phyloP scores from a whole-genome alignment of 2,888 invertebrate genomes.

The Temnothorax unifasciatus region DNA sequence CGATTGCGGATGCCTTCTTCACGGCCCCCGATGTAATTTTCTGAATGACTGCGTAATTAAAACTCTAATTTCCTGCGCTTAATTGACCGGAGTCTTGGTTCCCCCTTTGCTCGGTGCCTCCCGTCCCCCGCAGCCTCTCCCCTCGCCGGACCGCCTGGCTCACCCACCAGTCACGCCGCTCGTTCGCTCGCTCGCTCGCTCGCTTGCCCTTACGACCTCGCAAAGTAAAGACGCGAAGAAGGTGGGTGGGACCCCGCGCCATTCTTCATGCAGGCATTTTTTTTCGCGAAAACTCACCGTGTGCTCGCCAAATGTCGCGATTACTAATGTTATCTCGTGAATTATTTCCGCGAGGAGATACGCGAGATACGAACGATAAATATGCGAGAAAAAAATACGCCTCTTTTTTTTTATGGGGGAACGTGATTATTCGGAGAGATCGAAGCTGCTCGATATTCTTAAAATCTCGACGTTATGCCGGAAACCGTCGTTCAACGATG shows the following conservation, averaged over 20 bases:
- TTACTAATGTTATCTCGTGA: neutral
- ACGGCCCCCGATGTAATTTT: slow-evolving; percentile 86
- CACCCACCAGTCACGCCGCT: slow-evolving; percentile 61
- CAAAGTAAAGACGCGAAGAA: slow-evolving; percentile 55
- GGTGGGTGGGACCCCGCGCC: slow-evolving; percentile 13
- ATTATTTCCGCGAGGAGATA: slow-evolving; percentile 18
- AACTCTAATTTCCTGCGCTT: slow-evolving; percentile 87
- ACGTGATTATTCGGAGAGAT: neutral
- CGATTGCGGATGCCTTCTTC: slow-evolving; percentile 82
- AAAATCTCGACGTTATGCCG: neutral
- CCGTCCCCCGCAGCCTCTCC: slow-evolving; percentile 41
- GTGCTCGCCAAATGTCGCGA: neutral
- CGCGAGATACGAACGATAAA: neutral
- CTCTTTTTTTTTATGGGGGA: neutral
- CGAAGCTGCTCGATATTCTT: neutral
- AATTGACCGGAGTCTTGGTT: slow-evolving; percentile 86
- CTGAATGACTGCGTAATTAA: slow-evolving; percentile 87
- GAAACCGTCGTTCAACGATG: neutral
- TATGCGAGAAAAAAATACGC: neutral
- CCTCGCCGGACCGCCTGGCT: slow-evolving; percentile 56
- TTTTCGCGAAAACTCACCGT: neutral
- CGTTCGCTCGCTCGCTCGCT: slow-evolving; percentile 37
- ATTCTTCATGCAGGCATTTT: neutral
- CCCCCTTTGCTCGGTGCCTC: slow-evolving; percentile 71
- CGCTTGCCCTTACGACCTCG: slow-evolving; percentile 57